Percentiles rank a stretch among this genome's conserved stretches.
These are phyloP conservation scores for Ormyrus thymus DNA, from an alignment of 2,888 invertebrate species.

Conservation along the genomic window DNA sequence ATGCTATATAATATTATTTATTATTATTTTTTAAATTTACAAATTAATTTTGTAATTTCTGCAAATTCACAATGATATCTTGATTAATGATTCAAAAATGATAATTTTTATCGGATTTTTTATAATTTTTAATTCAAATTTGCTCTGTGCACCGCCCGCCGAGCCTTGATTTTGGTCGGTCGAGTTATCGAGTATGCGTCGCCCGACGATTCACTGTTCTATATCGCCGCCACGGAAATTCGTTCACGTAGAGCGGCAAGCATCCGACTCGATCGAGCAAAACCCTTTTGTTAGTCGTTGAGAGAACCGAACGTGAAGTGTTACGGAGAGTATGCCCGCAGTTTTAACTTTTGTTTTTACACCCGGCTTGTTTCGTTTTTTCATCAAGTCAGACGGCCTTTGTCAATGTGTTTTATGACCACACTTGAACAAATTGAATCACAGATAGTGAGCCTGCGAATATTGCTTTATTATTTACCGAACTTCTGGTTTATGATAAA, in stretches of 20 bases:
- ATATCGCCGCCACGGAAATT: constrained; percentile 21
- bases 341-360: constrained; percentile 4
- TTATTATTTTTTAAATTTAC: no score
- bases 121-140: no score
- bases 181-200: constrained; percentile 15
- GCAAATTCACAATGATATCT: no score
- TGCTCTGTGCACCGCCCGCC: neutral
- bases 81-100: no score
- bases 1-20: no score
- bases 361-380: neutral
- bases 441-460: neutral
- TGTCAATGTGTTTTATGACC: neutral
- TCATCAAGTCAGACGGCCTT: neutral
- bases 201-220: constrained; percentile 3
- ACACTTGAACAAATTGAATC: constrained; percentile 1
- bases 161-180: constrained; percentile 27
- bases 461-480: neutral
- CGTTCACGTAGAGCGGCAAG: no score
- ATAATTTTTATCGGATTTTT: no score
- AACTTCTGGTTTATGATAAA: no score
- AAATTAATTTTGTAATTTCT: no score
- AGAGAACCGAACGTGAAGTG: neutral
- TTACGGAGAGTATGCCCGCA: neutral
- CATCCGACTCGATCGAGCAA: neutral
- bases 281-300: constrained; percentile 13